Evolutionary conservation across 2,113 vertebrate genomes (phyloP), one percentile per base, ranked within the genome.

Genomic region (Alosa alosa): DNA sequence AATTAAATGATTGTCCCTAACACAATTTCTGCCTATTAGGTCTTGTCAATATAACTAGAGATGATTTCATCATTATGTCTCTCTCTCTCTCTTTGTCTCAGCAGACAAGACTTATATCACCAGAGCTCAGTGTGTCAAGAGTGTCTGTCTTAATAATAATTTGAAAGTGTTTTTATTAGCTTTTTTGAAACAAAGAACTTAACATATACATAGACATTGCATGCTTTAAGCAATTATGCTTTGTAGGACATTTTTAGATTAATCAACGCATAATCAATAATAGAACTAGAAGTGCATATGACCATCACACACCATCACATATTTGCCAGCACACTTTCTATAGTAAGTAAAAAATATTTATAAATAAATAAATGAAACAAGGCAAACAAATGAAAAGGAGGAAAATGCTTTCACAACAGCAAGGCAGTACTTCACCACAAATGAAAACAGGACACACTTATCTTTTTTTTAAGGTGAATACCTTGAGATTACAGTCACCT

Each of bases 211-310:
- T 78, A 39, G 31, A 78, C 72, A 78, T 78, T 78, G 31, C 72
- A 78, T 78, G 72, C 72, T 78, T 4, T 39, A 41, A 39, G 25
- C 31, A 78, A 11, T 39, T 31, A 68, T 68, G 7, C 64, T 39
- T 36, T 78, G 11, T 78, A 78, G 5, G 72, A 78, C 31, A 78
- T 78, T 6, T 78, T 78, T 31, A 78, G 39, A 36, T 78, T 78
- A 78, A 17, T 78, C 72, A 36, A 78, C 18, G 72, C 72, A 78
- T 78, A 78, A 78, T 78, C 13, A 39, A 78, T 78, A 78, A 78
- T 31, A 78, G 72, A 78, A 78, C 15, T 36, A 78, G 31, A 78
- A 78, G 31, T 39, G 72, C 13, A 78, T 78, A 78, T 39, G 64
- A 10, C 72, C 72, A 78, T 78, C 72, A 78, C 39, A 36, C 72